These are phyloP conservation scores for Mesorhabditis spiculigera DNA, from an alignment of 2,888 invertebrate genomes.

Conservation along the genomic window DNA sequence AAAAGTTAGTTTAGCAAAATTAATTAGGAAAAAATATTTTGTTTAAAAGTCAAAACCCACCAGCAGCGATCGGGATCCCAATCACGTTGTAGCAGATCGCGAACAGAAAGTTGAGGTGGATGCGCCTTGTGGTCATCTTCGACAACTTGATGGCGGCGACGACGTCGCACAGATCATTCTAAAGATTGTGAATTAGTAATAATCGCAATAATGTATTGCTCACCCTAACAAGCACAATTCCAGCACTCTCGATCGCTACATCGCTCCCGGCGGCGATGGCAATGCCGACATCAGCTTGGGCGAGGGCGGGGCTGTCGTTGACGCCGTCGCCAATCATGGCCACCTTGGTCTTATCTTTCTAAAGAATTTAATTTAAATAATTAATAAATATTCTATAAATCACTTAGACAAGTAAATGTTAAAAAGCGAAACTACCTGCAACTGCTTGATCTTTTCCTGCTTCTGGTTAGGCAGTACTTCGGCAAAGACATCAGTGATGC, in stretches of 20 bases:
- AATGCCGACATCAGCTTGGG: slow-evolving; percentile 95
- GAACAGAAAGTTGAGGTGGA: slow-evolving; percentile 88
- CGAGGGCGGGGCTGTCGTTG: slow-evolving; percentile 95
- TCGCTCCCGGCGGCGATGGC: slow-evolving; percentile 97
- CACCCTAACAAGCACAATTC: slow-evolving; percentile 92
- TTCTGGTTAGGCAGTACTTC: slow-evolving; percentile 98
- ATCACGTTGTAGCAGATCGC: slow-evolving; percentile 92
- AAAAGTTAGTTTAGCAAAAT: too few relatives aligned
- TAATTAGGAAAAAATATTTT: too few relatives aligned
- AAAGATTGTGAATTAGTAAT: slow-evolving; percentile 37
- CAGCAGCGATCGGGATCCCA: slow-evolving; percentile 95
- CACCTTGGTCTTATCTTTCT: slow-evolving; percentile 62
- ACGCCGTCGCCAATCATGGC: slow-evolving; percentile 99
- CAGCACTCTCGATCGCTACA: slow-evolving; percentile 96
- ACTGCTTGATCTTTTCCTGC: slow-evolving; percentile 65
- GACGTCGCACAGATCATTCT: slow-evolving; percentile 93
- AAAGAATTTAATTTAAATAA: neutral
- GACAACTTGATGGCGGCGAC: slow-evolving; percentile 89
- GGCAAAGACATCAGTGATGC: slow-evolving; percentile 88
- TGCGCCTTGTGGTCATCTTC: slow-evolving; percentile 79
- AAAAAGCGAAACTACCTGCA: slow-evolving; percentile 32
- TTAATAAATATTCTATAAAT: neutral
- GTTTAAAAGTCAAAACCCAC: slow-evolving; percentile 59
- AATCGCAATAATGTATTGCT: slow-evolving; percentile 27
- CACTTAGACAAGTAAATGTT: neutral